Evolutionary conservation across 1,140 invertebrate genomes (phyloP).

Genomic region (Kradibia gibbosae): DNA sequence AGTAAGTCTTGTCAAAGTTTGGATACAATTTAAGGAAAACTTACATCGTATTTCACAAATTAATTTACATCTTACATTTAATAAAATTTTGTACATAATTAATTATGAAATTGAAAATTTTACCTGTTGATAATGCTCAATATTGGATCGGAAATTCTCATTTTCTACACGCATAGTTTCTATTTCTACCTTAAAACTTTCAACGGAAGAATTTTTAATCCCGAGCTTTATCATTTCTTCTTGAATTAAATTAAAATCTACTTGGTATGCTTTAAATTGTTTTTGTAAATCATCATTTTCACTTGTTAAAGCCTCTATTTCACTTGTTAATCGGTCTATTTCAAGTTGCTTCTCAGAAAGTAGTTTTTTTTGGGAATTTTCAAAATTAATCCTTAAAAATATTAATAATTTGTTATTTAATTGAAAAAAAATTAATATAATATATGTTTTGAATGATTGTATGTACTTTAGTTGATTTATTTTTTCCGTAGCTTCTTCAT

Average conservation of each 20-base stretch:
- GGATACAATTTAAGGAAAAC: no score
- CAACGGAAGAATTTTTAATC: conserved; percentile 26
- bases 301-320: conserved; percentile 49
- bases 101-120: neutral
- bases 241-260: conserved; percentile 58
- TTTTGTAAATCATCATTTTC: conserved; percentile 58
- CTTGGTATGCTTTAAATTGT: conserved; percentile 54
- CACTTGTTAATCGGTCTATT: conserved; percentile 46
- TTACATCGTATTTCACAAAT: no score
- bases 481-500: conserved; percentile 56
- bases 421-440: conserved; percentile 5
- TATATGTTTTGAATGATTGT: neutral
- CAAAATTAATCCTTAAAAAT: conserved; percentile 19
- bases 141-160: conserved; percentile 26
- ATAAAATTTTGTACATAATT: neutral
- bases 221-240: conserved; percentile 57
- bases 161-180: conserved; percentile 38
- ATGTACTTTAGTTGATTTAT: conserved; percentile 57
- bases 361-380: conserved; percentile 25
- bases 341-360: conserved; percentile 40
- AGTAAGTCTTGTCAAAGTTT: no score
- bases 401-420: neutral
- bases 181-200: conserved; percentile 52
- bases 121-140: conserved; percentile 32
- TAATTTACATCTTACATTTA: neutral